phyloP scores from a whole-genome alignment of 2,888 invertebrate species.

The Frankliniella fusca region DNA sequence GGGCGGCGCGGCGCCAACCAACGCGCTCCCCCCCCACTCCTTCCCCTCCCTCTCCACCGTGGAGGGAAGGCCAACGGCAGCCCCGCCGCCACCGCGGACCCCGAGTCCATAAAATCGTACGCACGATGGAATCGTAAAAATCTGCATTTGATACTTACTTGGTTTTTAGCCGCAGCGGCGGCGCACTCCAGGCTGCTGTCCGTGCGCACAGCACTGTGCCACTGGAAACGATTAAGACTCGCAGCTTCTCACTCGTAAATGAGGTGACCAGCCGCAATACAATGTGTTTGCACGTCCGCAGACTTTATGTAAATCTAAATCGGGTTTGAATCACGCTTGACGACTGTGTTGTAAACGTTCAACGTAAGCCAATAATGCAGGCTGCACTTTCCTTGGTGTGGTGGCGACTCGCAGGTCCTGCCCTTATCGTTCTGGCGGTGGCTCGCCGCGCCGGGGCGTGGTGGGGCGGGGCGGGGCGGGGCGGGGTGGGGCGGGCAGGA shows the following conservation, averaged over 20 bases:
- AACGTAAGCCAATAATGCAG: no score
- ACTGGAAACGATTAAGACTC: no score
- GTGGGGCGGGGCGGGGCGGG: neutral
- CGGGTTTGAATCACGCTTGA: no score
- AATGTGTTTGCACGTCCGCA: no score
- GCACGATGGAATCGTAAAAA: neutral
- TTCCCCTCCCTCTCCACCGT: neutral
- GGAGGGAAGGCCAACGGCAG: neutral
- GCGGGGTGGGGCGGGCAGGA: neutral
- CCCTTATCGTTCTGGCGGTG: neutral
- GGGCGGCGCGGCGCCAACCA: no score
- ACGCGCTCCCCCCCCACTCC: neutral
- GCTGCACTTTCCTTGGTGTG: no score
- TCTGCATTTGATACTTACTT: neutral
- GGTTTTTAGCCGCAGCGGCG: neutral
- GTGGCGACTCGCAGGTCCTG: neutral
- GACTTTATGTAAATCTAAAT: no score
- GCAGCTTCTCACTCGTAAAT: no score
- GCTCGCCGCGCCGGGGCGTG: neutral
- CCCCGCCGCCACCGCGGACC: neutral
- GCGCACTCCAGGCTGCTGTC: no score
- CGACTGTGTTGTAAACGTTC: no score
- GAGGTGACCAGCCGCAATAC: no score
- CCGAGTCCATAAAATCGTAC: neutral
- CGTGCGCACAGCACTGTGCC: no score